Evolutionary conservation across 2,113 vertebrate genomes (phyloP), one percentile per base, ranked within the genome.

Genomic region (Argyrosomus japonicus): DNA sequence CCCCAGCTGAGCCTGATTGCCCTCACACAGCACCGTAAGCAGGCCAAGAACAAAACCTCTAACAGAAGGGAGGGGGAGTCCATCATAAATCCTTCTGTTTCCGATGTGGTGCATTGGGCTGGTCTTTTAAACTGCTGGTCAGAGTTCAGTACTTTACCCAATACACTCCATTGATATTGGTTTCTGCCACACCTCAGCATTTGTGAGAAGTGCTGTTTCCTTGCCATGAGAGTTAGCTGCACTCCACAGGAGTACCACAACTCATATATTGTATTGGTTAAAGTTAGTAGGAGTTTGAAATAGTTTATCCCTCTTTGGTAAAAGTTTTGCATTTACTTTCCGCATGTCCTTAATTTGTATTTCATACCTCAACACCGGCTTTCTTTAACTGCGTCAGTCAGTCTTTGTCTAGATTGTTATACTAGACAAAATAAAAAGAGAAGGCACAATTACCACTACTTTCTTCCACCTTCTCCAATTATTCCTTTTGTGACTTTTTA

Each of bases 301-400:
- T 54, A 60, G 43, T 53, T 12, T 18, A 23, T 6, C 11, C 14
- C 23, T 36, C 21, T 23, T 80, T 53, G 2, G 6, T 21, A 0
- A 54, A 12, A 57, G 12, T 19, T 62, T 62, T 70, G 61, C 47
- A 21, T 72, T 81, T 56, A 29, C 36, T 63, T 21, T n/a, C 19
- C n/a, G 5, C 21, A 25, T 61, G 23, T 27, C 25, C 57, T 23
- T 50, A 19, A 45, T 83, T 61, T 40, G 19, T 68, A 51, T 76
- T 85, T 62, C 23, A 51, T 43, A 29, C 19, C 36, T 61, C 36
- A 48, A 10, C 18, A 58, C n/a, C 68, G 40, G 10, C 14, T 79
- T 61, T 87, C 45, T 71, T 77, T 53, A 14, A 61, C 25, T 64
- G 40, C 65, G 43, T 70, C 58, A 48, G 12, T 63, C 75, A 51